phyloP scores from a whole-genome alignment of 2,797 vertebrate species.

The Anableps anableps region DNA sequence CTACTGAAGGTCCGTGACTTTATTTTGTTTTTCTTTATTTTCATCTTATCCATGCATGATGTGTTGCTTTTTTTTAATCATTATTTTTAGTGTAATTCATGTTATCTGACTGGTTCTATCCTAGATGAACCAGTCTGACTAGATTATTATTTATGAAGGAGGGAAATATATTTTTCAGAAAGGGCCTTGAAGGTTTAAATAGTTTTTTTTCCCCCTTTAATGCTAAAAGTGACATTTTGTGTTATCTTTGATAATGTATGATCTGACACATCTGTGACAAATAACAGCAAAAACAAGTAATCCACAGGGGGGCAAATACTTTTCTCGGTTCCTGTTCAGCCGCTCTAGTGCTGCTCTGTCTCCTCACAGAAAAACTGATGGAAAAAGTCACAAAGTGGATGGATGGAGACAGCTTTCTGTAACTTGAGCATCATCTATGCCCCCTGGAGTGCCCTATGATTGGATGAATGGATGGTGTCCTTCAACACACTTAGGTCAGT shows the following conservation, averaged over 20 bases:
- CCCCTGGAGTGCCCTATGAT: constrained; percentile 41
- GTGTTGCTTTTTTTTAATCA: no score
- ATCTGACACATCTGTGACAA: no score
- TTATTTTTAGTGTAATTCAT: no score
- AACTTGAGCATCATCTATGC: constrained; percentile 47
- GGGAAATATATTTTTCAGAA: not conserved
- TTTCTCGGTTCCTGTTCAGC: constrained; percentile 40
- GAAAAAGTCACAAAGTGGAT: constrained; percentile 51
- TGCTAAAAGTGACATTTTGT: no score
- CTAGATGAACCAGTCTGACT: no score
- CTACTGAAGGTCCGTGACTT: no score
- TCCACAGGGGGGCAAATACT: constrained; percentile 4
- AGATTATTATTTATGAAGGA: no score
- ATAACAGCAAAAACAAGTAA: not conserved
- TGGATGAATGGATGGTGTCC: constrained; percentile 55
- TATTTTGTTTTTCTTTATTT: no score
- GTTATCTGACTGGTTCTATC: no score
- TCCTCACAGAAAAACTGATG: constrained; percentile 55
- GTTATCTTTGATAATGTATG: no score
- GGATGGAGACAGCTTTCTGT: constrained; percentile 54
- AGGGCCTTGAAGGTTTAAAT: not conserved
- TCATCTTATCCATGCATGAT: no score
- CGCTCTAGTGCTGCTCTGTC: constrained; percentile 33
- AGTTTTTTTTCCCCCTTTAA: no score
- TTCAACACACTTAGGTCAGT: constrained; percentile 48